These are phyloP conservation scores for Macrosteles quadrilineatus DNA, from an alignment of 1,140 invertebrate genomes.

Conservation along the genomic window DNA sequence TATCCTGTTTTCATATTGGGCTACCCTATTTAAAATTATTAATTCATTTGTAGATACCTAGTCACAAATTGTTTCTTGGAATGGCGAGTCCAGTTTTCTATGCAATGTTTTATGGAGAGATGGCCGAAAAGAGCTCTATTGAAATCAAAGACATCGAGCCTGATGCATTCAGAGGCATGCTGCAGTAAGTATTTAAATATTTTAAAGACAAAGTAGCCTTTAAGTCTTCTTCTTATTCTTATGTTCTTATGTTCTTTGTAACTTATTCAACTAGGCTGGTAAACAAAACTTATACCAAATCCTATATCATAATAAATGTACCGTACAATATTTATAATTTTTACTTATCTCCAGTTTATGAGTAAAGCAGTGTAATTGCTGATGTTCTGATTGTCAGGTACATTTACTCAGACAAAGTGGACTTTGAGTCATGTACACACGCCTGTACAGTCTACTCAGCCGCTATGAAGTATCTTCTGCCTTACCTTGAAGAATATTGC, in stretches of 20 bases:
- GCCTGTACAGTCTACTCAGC: constrained; percentile 84
- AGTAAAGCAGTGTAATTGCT: too few relatives aligned
- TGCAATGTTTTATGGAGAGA: constrained; percentile 77
- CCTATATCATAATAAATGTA: too few relatives aligned
- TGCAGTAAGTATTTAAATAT: constrained; percentile 57
- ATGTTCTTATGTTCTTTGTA: too few relatives aligned
- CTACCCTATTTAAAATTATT: constrained; percentile 23
- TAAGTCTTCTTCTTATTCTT: constrained; percentile 77
- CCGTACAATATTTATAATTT: too few relatives aligned
- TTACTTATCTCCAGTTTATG: too few relatives aligned
- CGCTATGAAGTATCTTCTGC: constrained; percentile 86
- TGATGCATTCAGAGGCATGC: constrained; percentile 77
- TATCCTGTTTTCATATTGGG: not conserved
- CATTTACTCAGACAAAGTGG: constrained; percentile 79
- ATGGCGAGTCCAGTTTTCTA: constrained; percentile 83
- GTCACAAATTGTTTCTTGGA: constrained; percentile 78
- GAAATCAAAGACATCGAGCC: constrained; percentile 80
- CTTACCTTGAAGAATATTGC: constrained; percentile 76
- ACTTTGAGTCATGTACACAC: constrained; percentile 75
- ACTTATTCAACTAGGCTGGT: too few relatives aligned
- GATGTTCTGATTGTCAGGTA: too few relatives aligned
- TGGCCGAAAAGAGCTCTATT: constrained; percentile 71
- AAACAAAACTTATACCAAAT: too few relatives aligned
- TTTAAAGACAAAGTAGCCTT: constrained; percentile 79
- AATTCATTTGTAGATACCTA: constrained; percentile 57